Conservation (phyloP, 2,888 invertebrate species). For the Hirtodrosophila trivittata region DNA sequence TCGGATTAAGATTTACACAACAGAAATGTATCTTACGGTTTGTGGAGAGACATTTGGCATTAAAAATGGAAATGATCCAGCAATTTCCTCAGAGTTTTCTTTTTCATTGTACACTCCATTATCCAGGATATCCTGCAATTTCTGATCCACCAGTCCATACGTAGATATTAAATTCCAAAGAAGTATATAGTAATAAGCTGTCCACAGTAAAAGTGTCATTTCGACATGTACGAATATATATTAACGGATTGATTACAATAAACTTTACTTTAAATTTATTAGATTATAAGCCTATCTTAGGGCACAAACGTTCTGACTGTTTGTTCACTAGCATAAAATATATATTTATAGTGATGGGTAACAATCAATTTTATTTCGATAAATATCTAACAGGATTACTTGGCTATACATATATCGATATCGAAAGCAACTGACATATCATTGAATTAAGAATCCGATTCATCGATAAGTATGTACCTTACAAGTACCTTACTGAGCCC, state of each 20-base stretch:
- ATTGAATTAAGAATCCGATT: too few species aligned
- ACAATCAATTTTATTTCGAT: too few species aligned
- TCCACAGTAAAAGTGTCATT: constrained; percentile 27
- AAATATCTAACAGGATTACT: too few species aligned
- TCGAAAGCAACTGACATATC: too few species aligned
- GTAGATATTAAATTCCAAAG: constrained; percentile 47
- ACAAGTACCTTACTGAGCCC: too few species aligned
- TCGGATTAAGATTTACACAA: not conserved
- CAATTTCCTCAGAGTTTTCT: constrained; percentile 37
- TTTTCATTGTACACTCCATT: constrained; percentile 34
- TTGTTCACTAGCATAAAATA: too few species aligned
- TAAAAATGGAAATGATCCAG: constrained; percentile 87
- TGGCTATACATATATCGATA: too few species aligned
- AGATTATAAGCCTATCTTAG: not conserved
- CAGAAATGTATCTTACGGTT: constrained; percentile 85
- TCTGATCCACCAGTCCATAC: constrained; percentile 55
- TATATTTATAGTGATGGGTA: too few species aligned
- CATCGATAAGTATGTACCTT: too few species aligned
- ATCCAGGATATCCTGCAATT: constrained; percentile 22
- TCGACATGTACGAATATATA: constrained; percentile 14
- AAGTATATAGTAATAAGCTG: constrained; percentile 32
- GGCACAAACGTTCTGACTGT: too few species aligned
- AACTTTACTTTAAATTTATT: not conserved
- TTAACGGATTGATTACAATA: not conserved
- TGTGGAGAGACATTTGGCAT: constrained; percentile 93